These are phyloP conservation scores for Dinomys branickii DNA, from an alignment of 2,113 vertebrate species.

Conservation along the genomic window DNA sequence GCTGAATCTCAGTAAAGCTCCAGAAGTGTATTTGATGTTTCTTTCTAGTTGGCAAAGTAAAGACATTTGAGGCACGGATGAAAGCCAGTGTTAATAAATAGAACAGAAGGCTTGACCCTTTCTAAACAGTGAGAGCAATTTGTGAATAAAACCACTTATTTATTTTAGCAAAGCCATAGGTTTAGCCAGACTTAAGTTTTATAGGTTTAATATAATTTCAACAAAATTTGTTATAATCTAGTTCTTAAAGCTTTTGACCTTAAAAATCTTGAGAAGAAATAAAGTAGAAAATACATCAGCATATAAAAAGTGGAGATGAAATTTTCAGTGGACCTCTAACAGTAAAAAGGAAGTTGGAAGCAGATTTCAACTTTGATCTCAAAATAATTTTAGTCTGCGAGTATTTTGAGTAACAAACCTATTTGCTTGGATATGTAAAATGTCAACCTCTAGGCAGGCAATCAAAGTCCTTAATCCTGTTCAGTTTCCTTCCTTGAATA, in stretches of 20 bases:
- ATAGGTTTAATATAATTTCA: conserved; percentile 75
- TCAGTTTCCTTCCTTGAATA: conserved; percentile 69
- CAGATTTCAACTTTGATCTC: conserved; percentile 71
- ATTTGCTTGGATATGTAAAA: conserved; percentile 73
- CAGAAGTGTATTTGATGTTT: neutral
- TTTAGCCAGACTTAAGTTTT: conserved; percentile 62
- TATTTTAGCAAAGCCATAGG: conserved; percentile 74
- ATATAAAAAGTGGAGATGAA: conserved; percentile 62
- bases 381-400: conserved; percentile 74
- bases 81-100: conserved; percentile 65
- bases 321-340: conserved; percentile 70
- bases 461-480: conserved; percentile 67
- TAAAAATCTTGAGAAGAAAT: conserved; percentile 65
- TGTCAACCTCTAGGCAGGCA: conserved; percentile 65
- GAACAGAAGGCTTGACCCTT: conserved; percentile 40
- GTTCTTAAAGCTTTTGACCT: conserved; percentile 73
- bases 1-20: neutral
- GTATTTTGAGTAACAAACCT: conserved; percentile 68
- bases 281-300: conserved; percentile 64
- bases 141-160: conserved; percentile 69
- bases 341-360: conserved; percentile 68
- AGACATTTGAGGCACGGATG: conserved; percentile 20
- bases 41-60: conserved; percentile 46
- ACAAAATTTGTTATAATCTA: conserved; percentile 67
- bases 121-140: conserved; percentile 66